Base-by-base conservation (phyloP, 2,113 vertebrate genomes). In the Apistogramma diplotaenia region DNA sequence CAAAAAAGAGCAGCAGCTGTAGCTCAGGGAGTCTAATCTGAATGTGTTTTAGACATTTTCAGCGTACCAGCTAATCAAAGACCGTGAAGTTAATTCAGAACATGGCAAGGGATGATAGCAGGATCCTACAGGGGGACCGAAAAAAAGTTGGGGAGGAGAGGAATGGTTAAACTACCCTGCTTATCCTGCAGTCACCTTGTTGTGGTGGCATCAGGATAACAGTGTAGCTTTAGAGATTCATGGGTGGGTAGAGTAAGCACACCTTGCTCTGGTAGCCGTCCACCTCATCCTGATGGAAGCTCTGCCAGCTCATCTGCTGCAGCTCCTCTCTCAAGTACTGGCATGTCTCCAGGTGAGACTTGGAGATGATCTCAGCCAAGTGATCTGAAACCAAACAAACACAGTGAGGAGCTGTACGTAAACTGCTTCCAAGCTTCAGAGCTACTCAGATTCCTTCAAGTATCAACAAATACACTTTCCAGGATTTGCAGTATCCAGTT, bases 281-380 rank as follows among this genome's bases (percentile, higher is more conserved):
- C 13, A 96, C 95, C 88, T 98, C 97, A 8, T 97, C 96, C 91
- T 97, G 97, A 33, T 96, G 94, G 82, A 97, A 96, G 31, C 95
- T 96, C 93, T 96, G 96, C 96, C 97, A 97, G 90, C 96, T 98
- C 91, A 96, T 96, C 91, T 96, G 96, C 91, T 98, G 96, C n/a
- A 98, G 94, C 87, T 98, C 97, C 92, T 98, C 97, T 91, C 94
- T 94, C 92, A 98, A 94, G 94, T 97, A 97, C 87, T 98, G 97
- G 94, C 97, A 98, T 43, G 97, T 98, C 93, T 98, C 97, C 96
- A 97, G 95, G 87, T 98, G 97, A 7, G 97, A 98, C 88, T 97
- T 98, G 31, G 96, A 97, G 93, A 97, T 96, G 90, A 96, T 96
- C 94, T 98, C 96, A 70, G 95, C 96, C 87, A 97, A 96, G 86